Percentiles rank a stretch among this genome's conserved stretches.
phyloP scores from a whole-genome alignment of 1,140 invertebrate species.

The Venustaconcha ellipsiformis region DNA sequence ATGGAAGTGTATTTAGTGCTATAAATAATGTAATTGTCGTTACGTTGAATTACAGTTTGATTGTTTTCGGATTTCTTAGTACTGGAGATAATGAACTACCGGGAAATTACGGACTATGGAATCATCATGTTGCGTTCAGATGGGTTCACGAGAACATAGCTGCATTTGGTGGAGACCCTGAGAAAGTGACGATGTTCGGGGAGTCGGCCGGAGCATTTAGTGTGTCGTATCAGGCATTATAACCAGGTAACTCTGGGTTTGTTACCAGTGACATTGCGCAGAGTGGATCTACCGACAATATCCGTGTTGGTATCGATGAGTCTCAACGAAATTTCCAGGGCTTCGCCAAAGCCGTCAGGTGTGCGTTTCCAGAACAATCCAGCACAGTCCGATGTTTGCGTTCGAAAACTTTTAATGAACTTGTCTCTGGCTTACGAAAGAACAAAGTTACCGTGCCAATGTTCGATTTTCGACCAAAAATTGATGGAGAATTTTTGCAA shows the following conservation, averaged over 20 bases:
- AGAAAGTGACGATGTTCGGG: conserved; percentile 57
- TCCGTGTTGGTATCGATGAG: too few relatives aligned
- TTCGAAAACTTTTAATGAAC: too few relatives aligned
- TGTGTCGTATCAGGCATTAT: conserved; percentile 84
- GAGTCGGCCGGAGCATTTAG: conserved; percentile 53
- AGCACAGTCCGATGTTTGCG: too few relatives aligned
- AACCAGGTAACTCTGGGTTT: conserved; percentile 82
- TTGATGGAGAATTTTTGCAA: too few relatives aligned
- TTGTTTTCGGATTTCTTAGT: conserved; percentile 41
- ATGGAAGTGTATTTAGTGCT: conserved; percentile 12
- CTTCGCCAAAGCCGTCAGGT: too few relatives aligned
- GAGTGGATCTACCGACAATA: too few relatives aligned
- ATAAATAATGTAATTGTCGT: conserved; percentile 42
- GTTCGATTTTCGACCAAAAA: too few relatives aligned
- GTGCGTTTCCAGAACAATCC: too few relatives aligned
- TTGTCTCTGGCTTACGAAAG: too few relatives aligned
- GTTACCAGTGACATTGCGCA: conserved; percentile 80
- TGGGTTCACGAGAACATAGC: conserved; percentile 72
- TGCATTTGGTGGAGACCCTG: conserved; percentile 56
- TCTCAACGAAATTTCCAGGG: too few relatives aligned
- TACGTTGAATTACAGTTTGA: conserved; percentile 45
- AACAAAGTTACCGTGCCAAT: too few relatives aligned
- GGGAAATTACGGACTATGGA: conserved; percentile 72
- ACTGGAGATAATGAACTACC: conserved; percentile 23
- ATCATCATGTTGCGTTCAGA: conserved; percentile 74